Conservation (phyloP, 2,113 vertebrate genomes). For the Patagioenas fasciata region DNA sequence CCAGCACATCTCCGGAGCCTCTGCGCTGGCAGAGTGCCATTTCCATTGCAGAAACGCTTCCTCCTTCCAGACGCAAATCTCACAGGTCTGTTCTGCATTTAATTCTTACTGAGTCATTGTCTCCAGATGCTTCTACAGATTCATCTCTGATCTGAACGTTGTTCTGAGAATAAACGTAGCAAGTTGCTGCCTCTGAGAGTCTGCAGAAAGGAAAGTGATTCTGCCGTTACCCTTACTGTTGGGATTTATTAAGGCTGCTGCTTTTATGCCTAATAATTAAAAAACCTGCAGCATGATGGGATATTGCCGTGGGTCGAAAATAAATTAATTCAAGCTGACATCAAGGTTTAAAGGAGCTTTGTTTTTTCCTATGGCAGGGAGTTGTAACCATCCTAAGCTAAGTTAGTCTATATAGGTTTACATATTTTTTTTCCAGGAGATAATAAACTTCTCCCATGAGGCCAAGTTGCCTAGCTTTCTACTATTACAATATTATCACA, state of each 20-base stretch:
- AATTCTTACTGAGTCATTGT: constrained; percentile 17
- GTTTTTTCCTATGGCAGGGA: neutral
- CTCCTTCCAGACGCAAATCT: neutral
- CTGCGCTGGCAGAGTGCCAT: neutral
- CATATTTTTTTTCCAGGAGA: neutral
- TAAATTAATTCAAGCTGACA: constrained; percentile 12
- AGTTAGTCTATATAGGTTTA: neutral
- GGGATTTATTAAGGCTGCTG: constrained; percentile 33
- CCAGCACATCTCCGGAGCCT: neutral
- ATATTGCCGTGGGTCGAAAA: neutral
- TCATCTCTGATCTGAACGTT: neutral
- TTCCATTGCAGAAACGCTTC: neutral
- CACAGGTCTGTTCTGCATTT: neutral
- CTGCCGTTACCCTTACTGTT: neutral
- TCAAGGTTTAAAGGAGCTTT: neutral
- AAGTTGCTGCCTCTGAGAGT: neutral
- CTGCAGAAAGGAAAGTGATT: neutral
- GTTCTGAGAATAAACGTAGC: neutral
- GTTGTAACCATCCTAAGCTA: neutral
- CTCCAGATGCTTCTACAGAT: constrained; percentile 22
- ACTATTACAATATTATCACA: neutral
- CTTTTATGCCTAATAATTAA: constrained; percentile 49
- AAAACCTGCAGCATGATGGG: neutral
- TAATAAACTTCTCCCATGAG: neutral
- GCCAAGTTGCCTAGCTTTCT: neutral